Evolutionary conservation across 2,888 invertebrate species (phyloP).

Genomic region (Tipula unca): DNA sequence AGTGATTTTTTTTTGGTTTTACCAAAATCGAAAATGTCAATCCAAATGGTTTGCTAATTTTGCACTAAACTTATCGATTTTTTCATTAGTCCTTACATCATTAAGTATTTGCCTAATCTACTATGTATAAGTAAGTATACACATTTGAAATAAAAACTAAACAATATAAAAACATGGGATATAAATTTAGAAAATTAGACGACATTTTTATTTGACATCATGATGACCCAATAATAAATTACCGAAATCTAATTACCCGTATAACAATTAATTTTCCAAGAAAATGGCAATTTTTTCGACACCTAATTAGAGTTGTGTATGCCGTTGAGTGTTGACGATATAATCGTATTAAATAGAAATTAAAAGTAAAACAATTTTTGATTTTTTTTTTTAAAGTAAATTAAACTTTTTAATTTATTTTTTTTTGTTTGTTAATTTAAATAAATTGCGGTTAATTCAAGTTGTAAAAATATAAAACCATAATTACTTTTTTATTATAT

Average conservation of each 20-base stretch:
- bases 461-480: neutral
- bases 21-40: neutral
- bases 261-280: neutral
- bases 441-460: neutral
- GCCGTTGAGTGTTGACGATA: neutral
- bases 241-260: neutral
- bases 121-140: neutral
- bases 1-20: neutral
- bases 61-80: neutral
- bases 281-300: neutral
- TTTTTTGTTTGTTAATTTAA: neutral
- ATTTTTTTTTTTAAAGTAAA: neutral
- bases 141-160: neutral
- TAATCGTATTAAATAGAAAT: neutral
- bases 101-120: neutral
- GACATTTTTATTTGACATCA: neutral
- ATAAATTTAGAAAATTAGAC: neutral
- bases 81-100: neutral
- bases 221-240: neutral
- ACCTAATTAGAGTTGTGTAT: neutral
- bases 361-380: neutral
- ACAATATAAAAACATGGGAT: neutral
- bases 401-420: neutral
- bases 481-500: neutral
- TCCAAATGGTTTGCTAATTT: neutral